Percentiles rank a stretch among this genome's conserved stretches.
Evolutionary conservation across 2,888 invertebrate species (phyloP).

Genomic region (Platycnemis pennipes): DNA sequence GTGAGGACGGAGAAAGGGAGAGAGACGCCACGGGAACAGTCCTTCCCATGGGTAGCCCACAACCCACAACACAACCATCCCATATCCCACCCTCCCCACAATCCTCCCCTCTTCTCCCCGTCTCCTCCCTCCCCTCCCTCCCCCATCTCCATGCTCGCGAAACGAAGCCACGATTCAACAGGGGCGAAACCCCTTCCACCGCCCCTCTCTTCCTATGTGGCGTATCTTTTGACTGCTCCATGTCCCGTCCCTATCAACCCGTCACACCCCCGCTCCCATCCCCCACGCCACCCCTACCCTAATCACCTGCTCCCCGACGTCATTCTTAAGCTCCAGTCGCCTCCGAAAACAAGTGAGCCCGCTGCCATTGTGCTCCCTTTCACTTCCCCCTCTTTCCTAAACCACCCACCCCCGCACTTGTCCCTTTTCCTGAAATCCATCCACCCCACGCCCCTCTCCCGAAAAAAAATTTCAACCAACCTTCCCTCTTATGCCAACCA

Average conservation of each 20-base stretch:
- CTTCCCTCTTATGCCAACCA: background rate
- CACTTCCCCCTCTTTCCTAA: background rate
- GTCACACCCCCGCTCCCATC: background rate
- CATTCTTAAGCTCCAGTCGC: slow-evolving; percentile 54
- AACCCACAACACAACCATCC: slow-evolving; percentile 40
- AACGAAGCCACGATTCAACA: slow-evolving; percentile 27
- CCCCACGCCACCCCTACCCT: background rate
- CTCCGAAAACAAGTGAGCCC: slow-evolving; percentile 58
- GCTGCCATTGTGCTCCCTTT: slow-evolving; percentile 48
- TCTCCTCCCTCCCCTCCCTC: background rate
- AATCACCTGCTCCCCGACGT: slow-evolving; percentile 53
- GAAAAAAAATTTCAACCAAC: background rate
- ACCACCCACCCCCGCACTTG: background rate
- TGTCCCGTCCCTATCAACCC: slow-evolving; percentile 28
- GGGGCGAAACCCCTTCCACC: background rate
- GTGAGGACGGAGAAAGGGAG: background rate
- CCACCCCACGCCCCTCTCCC: background rate
- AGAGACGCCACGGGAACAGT: background rate
- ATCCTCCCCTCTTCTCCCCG: background rate
- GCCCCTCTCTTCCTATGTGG: background rate
- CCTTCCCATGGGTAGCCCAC: background rate
- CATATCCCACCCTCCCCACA: background rate
- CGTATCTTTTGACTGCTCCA: slow-evolving; percentile 33
- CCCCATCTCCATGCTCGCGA: background rate
- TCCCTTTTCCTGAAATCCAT: background rate